A percentile compares a stretch with the other conserved stretches of the same genome.
Conservation (phyloP, 2,113 vertebrate genomes). For the Sinocyclocheilus grahami region DNA sequence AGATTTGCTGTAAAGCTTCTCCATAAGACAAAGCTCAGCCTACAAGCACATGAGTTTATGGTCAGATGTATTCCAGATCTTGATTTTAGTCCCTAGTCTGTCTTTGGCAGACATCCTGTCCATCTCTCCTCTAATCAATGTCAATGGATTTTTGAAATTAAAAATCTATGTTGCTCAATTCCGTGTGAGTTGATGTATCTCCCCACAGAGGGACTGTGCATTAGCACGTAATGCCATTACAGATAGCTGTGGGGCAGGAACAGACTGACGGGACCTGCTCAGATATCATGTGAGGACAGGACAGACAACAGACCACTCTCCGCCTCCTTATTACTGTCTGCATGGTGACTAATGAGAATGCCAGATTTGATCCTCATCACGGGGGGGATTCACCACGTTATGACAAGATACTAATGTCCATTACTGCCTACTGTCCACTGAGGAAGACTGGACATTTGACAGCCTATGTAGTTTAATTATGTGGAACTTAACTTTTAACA, state of each 20-base stretch:
- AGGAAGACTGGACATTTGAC: not conserved
- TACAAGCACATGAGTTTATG: not conserved
- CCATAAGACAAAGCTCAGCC: not conserved
- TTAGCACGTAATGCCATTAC: constrained; percentile 67
- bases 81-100: constrained; percentile 5
- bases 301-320: constrained; percentile 29
- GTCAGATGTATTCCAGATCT: constrained; percentile 5
- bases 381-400: not conserved
- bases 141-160: constrained; percentile 72
- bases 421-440: not conserved
- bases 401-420: constrained; percentile 6
- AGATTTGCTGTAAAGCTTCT: not conserved
- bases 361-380: not conserved
- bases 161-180: constrained; percentile 70
- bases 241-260: constrained; percentile 44
- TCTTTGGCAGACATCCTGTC: constrained; percentile 57
- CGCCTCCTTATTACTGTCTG: constrained; percentile 15
- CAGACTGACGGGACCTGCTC: constrained; percentile 34
- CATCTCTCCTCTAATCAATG: constrained; percentile 62
- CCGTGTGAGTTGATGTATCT: constrained; percentile 58
- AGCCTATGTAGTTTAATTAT: not conserved
- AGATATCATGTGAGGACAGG: constrained; percentile 41
- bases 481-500: not conserved
- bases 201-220: constrained; percentile 59
- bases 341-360: constrained; percentile 25